phyloP scores from a whole-genome alignment of 2,888 invertebrate species.

The Amphipyra tragopoginis region DNA sequence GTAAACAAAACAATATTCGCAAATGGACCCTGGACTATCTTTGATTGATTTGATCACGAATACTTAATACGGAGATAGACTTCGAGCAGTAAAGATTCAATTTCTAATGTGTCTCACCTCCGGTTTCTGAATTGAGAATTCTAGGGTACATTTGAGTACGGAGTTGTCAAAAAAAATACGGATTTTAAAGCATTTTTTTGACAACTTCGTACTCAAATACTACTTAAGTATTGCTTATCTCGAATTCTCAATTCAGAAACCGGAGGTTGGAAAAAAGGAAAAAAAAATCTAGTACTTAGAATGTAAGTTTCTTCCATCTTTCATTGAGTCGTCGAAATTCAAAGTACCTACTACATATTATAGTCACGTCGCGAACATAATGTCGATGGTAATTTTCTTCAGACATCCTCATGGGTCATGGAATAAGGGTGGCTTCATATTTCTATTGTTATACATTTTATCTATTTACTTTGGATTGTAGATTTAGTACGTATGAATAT shows the following conservation, averaged over 20 bases:
- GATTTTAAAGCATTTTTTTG: no score
- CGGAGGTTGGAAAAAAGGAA: no score
- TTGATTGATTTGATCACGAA: constrained; percentile 30
- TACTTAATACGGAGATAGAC: neutral
- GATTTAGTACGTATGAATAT: constrained; percentile 2
- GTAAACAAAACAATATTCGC: constrained; percentile 31
- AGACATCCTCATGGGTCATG: constrained; percentile 34
- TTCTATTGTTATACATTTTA: constrained; percentile 31
- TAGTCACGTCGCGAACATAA: constrained; percentile 46
- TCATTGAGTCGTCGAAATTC: constrained; percentile 28
- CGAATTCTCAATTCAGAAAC: no score
- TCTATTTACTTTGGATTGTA: constrained; percentile 5
- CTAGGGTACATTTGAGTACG: no score
- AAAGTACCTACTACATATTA: constrained; percentile 25
- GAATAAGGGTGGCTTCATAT: constrained; percentile 16
- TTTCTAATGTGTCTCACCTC: no score
- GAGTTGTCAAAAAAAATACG: no score
- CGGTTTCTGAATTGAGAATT: no score
- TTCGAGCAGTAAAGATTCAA: constrained; percentile 6
- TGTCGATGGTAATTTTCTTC: constrained; percentile 46
- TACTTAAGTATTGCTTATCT: no score
- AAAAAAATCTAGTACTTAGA: neutral
- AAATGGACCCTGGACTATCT: neutral
- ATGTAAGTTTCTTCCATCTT: constrained; percentile 9
- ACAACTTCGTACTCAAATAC: no score